phyloP scores from a whole-genome alignment of 2,797 vertebrate genomes.

The Myioborus miniatus region DNA sequence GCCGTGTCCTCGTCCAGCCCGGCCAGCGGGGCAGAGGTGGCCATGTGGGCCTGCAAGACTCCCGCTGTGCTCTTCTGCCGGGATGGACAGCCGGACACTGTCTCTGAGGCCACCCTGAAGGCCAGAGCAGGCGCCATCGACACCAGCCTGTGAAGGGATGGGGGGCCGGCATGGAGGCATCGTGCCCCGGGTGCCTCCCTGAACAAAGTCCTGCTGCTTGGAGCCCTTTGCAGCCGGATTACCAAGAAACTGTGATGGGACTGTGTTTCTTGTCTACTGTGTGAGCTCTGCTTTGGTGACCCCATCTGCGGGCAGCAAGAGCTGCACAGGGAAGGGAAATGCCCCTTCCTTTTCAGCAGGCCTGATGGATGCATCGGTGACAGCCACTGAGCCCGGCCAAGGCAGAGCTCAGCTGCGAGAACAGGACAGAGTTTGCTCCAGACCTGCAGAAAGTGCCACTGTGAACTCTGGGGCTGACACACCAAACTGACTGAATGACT shows the following conservation, averaged over 20 bases:
- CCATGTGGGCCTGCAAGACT: slow-evolving; percentile 93
- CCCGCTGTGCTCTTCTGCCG: slow-evolving; percentile 90
- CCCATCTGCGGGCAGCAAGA: accelerated
- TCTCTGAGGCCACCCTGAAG: slow-evolving; percentile 53
- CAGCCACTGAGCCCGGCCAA: accelerated
- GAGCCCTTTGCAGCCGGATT: background rate
- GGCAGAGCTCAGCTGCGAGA: background rate
- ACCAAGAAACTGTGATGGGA: accelerated
- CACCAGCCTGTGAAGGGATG: slow-evolving; percentile 83
- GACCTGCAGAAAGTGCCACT: background rate
- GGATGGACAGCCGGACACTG: slow-evolving; percentile 79
- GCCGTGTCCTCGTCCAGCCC: slow-evolving; percentile 81
- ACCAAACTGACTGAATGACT: background rate
- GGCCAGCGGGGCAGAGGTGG: slow-evolving; percentile 78
- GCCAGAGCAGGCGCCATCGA: slow-evolving; percentile 76
- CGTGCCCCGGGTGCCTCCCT: accelerated
- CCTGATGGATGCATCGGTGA: background rate
- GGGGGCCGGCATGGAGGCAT: accelerated
- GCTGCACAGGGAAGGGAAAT: background rate
- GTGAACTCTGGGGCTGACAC: background rate
- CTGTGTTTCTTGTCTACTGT: accelerated
- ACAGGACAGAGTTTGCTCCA: background rate
- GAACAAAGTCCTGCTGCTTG: too few relatives aligned
- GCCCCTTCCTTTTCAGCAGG: background rate
- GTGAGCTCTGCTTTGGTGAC: background rate